Evolutionary conservation across 2,888 invertebrate genomes (phyloP).

Genomic region (Apoda limacodes): DNA sequence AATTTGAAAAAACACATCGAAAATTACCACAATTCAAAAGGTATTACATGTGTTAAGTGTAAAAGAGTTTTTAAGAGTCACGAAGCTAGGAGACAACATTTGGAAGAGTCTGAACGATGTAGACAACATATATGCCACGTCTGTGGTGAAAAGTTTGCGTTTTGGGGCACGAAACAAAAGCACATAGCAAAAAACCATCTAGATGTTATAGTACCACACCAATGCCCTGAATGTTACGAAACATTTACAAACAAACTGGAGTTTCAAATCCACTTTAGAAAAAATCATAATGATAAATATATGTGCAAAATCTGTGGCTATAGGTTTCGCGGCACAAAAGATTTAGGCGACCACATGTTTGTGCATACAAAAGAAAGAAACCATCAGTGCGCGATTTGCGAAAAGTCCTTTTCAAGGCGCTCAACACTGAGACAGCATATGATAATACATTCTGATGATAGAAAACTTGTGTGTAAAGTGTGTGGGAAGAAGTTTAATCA

Average conservation of each 20-base stretch:
- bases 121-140: conserved; percentile 38
- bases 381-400: no score
- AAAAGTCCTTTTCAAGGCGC: conserved; percentile 31
- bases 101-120: conserved; percentile 29
- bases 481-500: conserved; percentile 55
- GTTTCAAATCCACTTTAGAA: conserved; percentile 35
- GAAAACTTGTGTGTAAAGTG: conserved; percentile 40
- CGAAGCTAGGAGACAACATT: conserved; percentile 34
- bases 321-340: conserved; percentile 49
- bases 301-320: conserved; percentile 37
- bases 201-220: conserved; percentile 21
- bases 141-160: conserved; percentile 37
- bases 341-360: conserved; percentile 52
- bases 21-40: conserved; percentile 24
- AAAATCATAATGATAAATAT: conserved; percentile 34
- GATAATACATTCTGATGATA: conserved; percentile 29
- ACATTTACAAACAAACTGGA: conserved; percentile 29
- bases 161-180: conserved; percentile 27
- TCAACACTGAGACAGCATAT: conserved; percentile 29
- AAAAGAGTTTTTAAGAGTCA: conserved; percentile 28
- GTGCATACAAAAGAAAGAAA: conserved; percentile 58
- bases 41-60: conserved; percentile 35
- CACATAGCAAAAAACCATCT: conserved; percentile 31
- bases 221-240: conserved; percentile 30
- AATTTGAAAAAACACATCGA: conserved; percentile 28